A percentile compares a stretch with the other conserved stretches of the same genome.
These are phyloP conservation scores for Odocoileus hemionus DNA, from an alignment of 2,113 vertebrate genomes.

Conservation along the genomic window DNA sequence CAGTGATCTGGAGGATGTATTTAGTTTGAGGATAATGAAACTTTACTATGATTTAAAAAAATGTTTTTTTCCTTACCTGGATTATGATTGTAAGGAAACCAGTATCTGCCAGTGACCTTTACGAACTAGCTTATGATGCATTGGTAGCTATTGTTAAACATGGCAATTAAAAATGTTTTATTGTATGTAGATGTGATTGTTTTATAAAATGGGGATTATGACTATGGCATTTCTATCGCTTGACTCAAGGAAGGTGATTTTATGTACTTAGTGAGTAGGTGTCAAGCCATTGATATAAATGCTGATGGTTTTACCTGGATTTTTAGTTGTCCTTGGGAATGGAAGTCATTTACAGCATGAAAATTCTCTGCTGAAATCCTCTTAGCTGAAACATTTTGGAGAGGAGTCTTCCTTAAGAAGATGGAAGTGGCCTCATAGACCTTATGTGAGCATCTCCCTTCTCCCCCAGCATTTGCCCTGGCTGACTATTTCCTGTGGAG, in stretches of 20 bases:
- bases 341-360: background rate
- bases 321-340: background rate
- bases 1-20: constrained; percentile 28
- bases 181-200: background rate
- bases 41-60: background rate
- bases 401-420: background rate
- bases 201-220: background rate
- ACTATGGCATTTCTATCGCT: background rate
- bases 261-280: background rate
- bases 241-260: background rate
- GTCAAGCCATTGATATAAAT: background rate
- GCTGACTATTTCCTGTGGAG: background rate
- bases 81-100: constrained; percentile 32
- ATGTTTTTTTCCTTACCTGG: background rate
- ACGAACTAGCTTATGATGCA: background rate
- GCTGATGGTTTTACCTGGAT: background rate
- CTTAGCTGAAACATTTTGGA: background rate
- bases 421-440: background rate
- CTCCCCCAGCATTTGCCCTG: background rate
- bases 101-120: background rate
- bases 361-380: background rate
- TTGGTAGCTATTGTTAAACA: background rate
- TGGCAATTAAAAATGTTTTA: background rate
- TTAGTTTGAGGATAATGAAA: constrained; percentile 37
- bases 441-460: background rate